Conservation (phyloP, 2,113 vertebrate genomes). For the Mola mola region DNA sequence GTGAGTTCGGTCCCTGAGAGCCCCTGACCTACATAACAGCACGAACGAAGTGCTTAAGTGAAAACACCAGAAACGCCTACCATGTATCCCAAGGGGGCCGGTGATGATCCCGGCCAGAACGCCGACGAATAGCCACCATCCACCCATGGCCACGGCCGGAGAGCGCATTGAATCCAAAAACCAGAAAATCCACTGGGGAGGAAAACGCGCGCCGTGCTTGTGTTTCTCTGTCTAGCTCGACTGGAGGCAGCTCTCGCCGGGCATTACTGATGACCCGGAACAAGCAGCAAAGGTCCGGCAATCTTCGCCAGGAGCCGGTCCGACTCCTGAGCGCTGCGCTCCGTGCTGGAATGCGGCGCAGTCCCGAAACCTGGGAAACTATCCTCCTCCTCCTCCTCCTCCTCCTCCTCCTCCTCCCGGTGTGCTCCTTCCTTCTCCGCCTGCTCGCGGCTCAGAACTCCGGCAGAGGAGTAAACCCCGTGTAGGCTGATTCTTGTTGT, state of each 20-base stretch:
- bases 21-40: slow-evolving; percentile 49
- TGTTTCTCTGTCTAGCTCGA: slow-evolving; percentile 26
- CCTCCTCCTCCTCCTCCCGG: background rate
- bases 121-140: slow-evolving; percentile 73
- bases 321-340: slow-evolving; percentile 52
- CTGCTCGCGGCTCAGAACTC: slow-evolving; percentile 22
- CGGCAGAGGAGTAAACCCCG: background rate
- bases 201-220: background rate
- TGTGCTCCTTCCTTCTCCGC: background rate
- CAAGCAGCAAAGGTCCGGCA: slow-evolving; percentile 6
- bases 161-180: slow-evolving; percentile 54
- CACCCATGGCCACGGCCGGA: slow-evolving; percentile 68
- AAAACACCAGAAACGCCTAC: slow-evolving; percentile 72
- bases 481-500: background rate
- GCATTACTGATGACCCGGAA: slow-evolving; percentile 41
- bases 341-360: slow-evolving; percentile 49
- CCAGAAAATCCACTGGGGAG: slow-evolving; percentile 49
- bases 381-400: slow-evolving; percentile 4
- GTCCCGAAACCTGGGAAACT: slow-evolving; percentile 37
- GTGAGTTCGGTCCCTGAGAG: slow-evolving; percentile 18
- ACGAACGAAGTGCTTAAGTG: slow-evolving; percentile 13
- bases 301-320: slow-evolving; percentile 7
- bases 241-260: slow-evolving; percentile 10
- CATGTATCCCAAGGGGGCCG: slow-evolving; percentile 67
- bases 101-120: slow-evolving; percentile 65